phyloP scores from a whole-genome alignment of 1,140 invertebrate genomes.

The Ceratina japonica region DNA sequence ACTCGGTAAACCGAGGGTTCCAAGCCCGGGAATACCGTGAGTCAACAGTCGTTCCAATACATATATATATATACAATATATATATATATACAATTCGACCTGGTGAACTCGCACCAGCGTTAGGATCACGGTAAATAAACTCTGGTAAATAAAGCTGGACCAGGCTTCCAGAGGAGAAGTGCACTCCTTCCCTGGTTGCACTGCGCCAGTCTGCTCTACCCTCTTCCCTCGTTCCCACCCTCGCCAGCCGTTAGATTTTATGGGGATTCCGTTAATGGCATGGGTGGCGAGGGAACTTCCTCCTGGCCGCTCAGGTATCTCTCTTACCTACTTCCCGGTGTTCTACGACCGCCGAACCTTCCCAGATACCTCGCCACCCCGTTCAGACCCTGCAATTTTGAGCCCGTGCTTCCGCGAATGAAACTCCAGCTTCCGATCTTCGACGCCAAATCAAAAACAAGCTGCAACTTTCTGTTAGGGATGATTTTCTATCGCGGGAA shows the following conservation, averaged over 20 bases:
- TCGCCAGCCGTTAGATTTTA: constrained; percentile 58
- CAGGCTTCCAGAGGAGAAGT: constrained; percentile 24
- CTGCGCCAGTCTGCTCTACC: constrained; percentile 36
- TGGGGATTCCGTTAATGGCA: constrained; percentile 69
- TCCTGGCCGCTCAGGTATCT: not conserved
- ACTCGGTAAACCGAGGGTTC: constrained; percentile 40
- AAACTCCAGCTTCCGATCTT: too few relatives aligned
- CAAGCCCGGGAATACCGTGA: constrained; percentile 19
- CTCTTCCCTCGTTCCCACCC: constrained; percentile 13
- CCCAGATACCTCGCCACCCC: too few relatives aligned
- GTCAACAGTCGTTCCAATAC: constrained; percentile 38
- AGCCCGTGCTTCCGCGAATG: too few relatives aligned
- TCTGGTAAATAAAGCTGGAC: constrained; percentile 40
- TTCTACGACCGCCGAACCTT: not conserved
- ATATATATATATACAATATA: constrained; percentile 18
- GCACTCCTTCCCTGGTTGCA: not conserved
- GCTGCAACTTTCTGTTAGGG: too few relatives aligned
- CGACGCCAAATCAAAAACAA: too few relatives aligned
- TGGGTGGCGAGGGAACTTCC: constrained; percentile 50
- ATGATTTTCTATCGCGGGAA: too few relatives aligned
- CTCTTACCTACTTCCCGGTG: not conserved
- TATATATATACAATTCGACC: constrained; percentile 18
- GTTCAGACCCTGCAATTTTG: too few relatives aligned
- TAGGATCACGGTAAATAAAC: constrained; percentile 53
- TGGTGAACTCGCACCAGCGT: constrained; percentile 46